Conservation (phyloP, 2,113 vertebrate species). For the Hemichromis elongatus region DNA sequence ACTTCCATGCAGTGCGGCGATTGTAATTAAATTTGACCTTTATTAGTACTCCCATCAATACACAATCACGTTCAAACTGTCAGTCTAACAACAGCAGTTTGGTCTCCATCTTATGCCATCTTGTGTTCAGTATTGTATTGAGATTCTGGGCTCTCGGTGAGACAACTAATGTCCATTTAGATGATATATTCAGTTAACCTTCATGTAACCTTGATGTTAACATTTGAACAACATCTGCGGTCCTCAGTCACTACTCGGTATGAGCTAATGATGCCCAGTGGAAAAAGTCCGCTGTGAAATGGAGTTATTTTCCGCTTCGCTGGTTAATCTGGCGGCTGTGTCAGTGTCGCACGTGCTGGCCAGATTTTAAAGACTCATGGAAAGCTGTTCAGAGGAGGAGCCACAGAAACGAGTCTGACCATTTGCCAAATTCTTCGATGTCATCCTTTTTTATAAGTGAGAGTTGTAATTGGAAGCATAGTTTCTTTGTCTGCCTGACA, state of each 20-base stretch:
- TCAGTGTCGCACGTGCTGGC: background rate
- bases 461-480: background rate
- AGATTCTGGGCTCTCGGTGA: background rate
- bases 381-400: background rate
- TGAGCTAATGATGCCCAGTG: constrained; percentile 25
- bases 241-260: background rate
- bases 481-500: background rate
- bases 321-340: background rate
- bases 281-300: background rate
- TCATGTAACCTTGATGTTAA: background rate
- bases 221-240: constrained; percentile 17
- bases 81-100: background rate
- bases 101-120: background rate
- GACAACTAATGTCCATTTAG: background rate
- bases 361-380: background rate
- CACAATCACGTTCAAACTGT: background rate
- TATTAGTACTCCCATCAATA: background rate
- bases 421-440: background rate
- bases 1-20: background rate
- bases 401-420: background rate
- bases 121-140: background rate
- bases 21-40: background rate
- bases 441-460: background rate
- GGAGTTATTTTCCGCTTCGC: background rate
- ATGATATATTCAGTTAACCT: background rate